Base-by-base conservation (phyloP, 1,140 invertebrate species). In the Drosophila pseudoobscura region DNA sequence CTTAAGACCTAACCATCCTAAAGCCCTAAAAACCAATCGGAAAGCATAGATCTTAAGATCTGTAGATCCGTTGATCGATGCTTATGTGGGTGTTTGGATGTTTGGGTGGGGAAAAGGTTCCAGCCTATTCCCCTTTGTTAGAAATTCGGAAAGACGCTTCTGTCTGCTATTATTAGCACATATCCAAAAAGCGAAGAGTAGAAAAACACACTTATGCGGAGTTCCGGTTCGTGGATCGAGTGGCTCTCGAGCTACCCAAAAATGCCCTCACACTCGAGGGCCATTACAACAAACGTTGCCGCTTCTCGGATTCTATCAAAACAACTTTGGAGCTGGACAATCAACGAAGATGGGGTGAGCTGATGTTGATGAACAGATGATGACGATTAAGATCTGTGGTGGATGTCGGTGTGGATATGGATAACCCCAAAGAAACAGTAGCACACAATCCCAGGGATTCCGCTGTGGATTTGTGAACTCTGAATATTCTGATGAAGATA, bases 221-320 rank as follows among this genome's bases (percentile, higher is more conserved):
- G 80, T 85, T 85, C 80, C 80, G 80, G 80, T 85, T 85, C 78
- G 82, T 66, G 56, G 46, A 49, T 51, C 8, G 41, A 31, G 24
- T 26, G 45, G 50, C 44, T 61, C 20, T 26, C 24, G 45, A 51
- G 61, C 41, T 55, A 66, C 20, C 61, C 61, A 61, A 56, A 76
- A 72, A 73, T 84, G 80, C 75, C 76, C 75, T 85, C 80, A 39
- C 35, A 85, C 82, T 87, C 43, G 78, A 87, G 78, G 80, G 69
- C 78, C 78, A 73, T 76, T 76, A 76, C 74, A 76, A 68, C 35
- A 76, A 60, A 58, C 52, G 43, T 52, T 43, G 54, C 59, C 63
- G 49, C 47, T 15, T 43, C 26, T 41, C 15, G 4, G 17, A 31
- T 13, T n/a, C n/a, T 29, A 56, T 49, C 52, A 64, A 64, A 73